Evolutionary conservation across 2,797 vertebrate genomes (phyloP).

Genomic region (Gadopsis marmoratus): DNA sequence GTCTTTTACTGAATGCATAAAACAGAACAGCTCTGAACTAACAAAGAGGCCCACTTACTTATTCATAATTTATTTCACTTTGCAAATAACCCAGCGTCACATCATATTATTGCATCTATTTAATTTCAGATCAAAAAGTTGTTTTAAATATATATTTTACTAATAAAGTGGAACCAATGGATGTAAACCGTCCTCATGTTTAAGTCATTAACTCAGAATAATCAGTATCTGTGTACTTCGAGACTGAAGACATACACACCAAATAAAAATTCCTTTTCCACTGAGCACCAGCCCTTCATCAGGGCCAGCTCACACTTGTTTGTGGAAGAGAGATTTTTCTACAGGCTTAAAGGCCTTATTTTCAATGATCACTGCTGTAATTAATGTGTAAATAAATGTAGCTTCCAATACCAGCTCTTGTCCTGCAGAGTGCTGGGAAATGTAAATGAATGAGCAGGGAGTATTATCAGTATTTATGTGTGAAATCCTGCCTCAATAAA

Average conservation of each 20-base stretch:
- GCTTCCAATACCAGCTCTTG: constrained; percentile 30
- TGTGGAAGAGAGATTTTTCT: constrained; percentile 57
- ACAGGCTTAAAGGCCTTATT: constrained; percentile 39
- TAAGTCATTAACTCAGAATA: constrained; percentile 81
- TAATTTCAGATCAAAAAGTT: constrained; percentile 84
- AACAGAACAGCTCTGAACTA: constrained; percentile 73
- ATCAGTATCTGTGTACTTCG: constrained; percentile 71
- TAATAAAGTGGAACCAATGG: constrained; percentile 80
- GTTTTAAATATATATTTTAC: constrained; percentile 83
- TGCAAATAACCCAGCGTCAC: constrained; percentile 82
- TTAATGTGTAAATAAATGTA: constrained; percentile 42
- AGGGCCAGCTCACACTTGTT: constrained; percentile 50
- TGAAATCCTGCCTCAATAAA: constrained; percentile 21
- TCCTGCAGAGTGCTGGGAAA: constrained; percentile 15
- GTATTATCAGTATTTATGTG: constrained; percentile 5
- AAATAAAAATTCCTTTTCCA: constrained; percentile 64
- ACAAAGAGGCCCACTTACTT: constrained; percentile 82
- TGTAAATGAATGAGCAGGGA: constrained; percentile 28
- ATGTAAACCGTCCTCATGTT: constrained; percentile 82
- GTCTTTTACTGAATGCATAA: constrained; percentile 78
- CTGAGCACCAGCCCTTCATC: constrained; percentile 61
- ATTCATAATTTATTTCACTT: constrained; percentile 84
- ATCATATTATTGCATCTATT: constrained; percentile 81
- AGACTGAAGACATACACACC: constrained; percentile 59
- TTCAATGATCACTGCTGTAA: constrained; percentile 46